Conservation (phyloP, 1,140 invertebrate species). For the Orchesella cincta region DNA sequence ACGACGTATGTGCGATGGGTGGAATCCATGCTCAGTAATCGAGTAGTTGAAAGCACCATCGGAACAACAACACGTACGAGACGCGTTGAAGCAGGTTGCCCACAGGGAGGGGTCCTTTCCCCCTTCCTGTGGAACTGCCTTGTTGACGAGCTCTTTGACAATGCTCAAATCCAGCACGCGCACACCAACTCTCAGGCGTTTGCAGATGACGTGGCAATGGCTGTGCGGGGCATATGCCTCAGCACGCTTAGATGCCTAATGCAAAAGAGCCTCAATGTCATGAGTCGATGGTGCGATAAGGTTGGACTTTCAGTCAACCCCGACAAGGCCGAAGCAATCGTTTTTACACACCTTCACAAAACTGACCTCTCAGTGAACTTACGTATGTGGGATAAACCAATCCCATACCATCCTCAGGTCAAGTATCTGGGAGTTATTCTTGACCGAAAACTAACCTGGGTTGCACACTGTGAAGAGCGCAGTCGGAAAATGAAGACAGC, state of each 20-base stretch:
- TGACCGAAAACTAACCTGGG: conserved; percentile 25
- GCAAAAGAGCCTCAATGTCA: background rate
- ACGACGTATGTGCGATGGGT: background rate
- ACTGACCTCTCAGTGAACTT: background rate
- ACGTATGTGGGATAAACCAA: background rate
- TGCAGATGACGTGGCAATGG: no score
- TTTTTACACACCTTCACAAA: background rate
- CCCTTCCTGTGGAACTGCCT: no score
- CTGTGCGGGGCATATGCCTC: background rate
- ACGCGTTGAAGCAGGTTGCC: conserved; percentile 22
- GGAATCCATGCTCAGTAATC: background rate
- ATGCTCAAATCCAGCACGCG: background rate
- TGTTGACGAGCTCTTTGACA: no score
- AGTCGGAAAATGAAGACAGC: no score
- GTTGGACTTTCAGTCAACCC: no score
- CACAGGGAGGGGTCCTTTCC: conserved; percentile 40
- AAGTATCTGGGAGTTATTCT: conserved; percentile 34
- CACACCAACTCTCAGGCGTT: background rate
- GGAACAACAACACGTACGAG: background rate
- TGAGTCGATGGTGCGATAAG: background rate
- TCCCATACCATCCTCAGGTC: background rate
- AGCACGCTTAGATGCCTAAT: background rate
- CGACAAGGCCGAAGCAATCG: no score
- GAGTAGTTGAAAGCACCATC: background rate
- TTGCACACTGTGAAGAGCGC: no score